Evolutionary conservation across 2,888 invertebrate species (phyloP), one percentile per base, ranked within the genome.

Genomic region (Ommatoiulus sabulosus): DNA sequence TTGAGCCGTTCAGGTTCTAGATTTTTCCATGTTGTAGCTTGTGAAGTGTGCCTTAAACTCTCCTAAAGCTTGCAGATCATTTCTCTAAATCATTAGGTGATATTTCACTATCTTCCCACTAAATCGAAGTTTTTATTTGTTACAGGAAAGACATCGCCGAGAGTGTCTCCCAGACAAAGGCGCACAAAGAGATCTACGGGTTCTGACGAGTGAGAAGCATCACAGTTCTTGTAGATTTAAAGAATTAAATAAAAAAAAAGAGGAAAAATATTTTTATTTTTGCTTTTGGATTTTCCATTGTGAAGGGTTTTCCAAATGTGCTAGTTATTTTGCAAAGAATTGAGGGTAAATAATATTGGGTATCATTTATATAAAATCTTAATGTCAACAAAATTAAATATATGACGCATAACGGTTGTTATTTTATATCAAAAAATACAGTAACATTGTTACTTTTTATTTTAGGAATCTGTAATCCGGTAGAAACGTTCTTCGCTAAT

Each of bases 141-240:
- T 52, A 43, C 48, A 86, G 86, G 86, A 86, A 86, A 86, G 24
- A 63, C 87, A 63, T 88, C 88, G 10, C 88, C 88, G 52, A 86
- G 87, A 57, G 1, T 2, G 52, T 90, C 90, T 86, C 89, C 90
- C 12, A 89, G 90, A 52, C 89, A 90, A 85, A 88, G 89, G 84
- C 89, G 89, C n/a, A 52, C 89, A 44, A 89, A 90, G 87, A 48
- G 89, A 87, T 52, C 48, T 48, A 89, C 89, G n/a, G 89, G 89
- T n/a, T 57, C 88, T 10, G 89, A 89, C 52, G 89, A 89, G 35
- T 89, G 57, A 87, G 3, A 48, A 46, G 15, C 35, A 4, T 35
- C 80, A 35, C 80, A 12, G 80, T 80, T 80, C 63, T 20, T 44
- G 72, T 57, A 88, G 86, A 86, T 86, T 48, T 88, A 48, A 63